phyloP scores from a whole-genome alignment of 2,888 invertebrate genomes.

The Lumbricus terrestris region DNA sequence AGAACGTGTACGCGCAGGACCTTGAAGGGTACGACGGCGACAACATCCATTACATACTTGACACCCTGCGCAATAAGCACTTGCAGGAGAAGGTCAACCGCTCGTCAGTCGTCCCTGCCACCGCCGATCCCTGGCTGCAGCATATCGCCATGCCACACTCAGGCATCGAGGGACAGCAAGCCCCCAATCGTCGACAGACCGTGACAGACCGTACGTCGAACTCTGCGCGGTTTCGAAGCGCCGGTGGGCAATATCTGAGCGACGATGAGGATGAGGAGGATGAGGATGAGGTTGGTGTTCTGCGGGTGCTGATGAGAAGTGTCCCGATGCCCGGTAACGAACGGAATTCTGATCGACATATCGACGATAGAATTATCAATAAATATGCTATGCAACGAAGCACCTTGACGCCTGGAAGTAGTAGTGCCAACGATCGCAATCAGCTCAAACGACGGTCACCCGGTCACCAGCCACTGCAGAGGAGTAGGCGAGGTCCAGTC shows the following conservation, averaged over 20 bases:
- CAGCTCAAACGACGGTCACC: not conserved
- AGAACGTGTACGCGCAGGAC: conserved; percentile 28
- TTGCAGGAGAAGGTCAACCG: not conserved
- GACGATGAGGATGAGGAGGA: no score
- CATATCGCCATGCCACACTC: not conserved
- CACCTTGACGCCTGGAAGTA: not conserved
- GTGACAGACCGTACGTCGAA: not conserved
- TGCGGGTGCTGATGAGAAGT: not conserved
- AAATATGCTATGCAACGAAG: not conserved
- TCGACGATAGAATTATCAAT: not conserved
- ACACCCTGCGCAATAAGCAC: conserved; percentile 3
- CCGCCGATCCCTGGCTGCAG: not conserved
- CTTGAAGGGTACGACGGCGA: conserved; percentile 26
- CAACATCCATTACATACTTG: conserved; percentile 32
- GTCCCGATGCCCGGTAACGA: not conserved
- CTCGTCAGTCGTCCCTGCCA: not conserved
- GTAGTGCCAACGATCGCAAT: not conserved
- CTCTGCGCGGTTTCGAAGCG: not conserved
- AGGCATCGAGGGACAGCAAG: not conserved
- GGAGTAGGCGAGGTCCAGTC: not conserved
- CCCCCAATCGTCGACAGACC: not conserved
- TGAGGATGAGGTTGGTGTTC: not conserved
- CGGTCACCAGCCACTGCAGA: not conserved
- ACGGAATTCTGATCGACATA: not conserved
- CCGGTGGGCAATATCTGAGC: not conserved